These are phyloP conservation scores for Rhinella marina DNA, from an alignment of 2,797 vertebrate species.

Conservation along the genomic window DNA sequence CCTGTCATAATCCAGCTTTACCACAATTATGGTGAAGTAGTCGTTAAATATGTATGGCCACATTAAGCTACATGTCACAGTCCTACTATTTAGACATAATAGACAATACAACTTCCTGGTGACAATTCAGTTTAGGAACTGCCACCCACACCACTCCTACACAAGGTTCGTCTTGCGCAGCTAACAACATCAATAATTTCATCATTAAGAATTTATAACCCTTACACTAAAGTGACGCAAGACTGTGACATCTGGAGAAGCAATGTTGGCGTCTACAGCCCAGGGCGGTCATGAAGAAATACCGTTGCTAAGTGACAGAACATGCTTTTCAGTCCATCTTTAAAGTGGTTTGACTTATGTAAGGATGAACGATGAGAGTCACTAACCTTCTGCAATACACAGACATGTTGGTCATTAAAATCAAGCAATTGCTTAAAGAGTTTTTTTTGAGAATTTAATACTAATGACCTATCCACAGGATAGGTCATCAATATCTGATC, in stretches of 20 bases:
- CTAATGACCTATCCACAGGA: no score
- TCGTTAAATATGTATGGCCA: background rate
- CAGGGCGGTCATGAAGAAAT: background rate
- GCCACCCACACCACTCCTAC: background rate
- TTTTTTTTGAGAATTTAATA: no score
- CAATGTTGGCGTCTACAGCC: background rate
- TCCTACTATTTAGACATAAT: background rate
- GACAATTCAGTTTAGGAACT: background rate
- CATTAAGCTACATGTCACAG: background rate
- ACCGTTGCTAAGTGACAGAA: background rate
- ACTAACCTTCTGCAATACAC: background rate
- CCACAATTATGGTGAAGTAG: no score
- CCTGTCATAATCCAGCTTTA: no score
- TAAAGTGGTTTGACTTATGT: background rate
- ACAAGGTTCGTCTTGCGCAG: background rate
- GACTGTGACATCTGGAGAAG: background rate
- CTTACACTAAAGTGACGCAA: background rate
- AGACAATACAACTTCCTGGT: background rate
- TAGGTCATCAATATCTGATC: no score
- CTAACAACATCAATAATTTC: background rate
- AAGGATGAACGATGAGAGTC: background rate
- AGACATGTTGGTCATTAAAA: background rate
- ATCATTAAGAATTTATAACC: background rate
- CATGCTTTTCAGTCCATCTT: background rate
- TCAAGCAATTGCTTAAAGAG: no score